These are phyloP conservation scores for Galaxea fascicularis DNA, from an alignment of 92 coral and sea anemone genomes.

Conservation along the genomic window DNA sequence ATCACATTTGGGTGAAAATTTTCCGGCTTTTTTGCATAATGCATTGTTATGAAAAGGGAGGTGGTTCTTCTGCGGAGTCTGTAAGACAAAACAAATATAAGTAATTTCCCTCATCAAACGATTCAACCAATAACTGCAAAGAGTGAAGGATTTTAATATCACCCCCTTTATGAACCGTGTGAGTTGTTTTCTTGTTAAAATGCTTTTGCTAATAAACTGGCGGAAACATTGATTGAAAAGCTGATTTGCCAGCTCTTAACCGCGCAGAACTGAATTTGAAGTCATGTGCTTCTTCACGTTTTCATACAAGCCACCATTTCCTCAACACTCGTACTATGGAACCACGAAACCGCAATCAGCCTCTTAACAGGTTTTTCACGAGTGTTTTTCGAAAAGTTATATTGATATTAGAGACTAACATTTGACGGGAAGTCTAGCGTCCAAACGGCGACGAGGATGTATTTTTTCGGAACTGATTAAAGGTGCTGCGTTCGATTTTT, in stretches of 20 bases:
- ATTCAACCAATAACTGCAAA: neutral
- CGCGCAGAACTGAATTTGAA: neutral
- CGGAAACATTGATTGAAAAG: neutral
- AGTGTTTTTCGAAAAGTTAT: too few species aligned
- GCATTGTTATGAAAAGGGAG: neutral
- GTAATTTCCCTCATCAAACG: neutral
- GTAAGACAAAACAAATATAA: slow-evolving; percentile 17
- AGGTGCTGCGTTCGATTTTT: too few species aligned
- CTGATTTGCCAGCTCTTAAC: neutral
- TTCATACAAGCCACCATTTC: neutral
- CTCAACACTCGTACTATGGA: neutral
- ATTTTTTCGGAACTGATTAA: too few species aligned
- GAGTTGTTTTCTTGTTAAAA: neutral
- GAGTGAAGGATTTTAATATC: neutral
- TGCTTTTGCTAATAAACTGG: neutral
- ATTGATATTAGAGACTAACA: too few species aligned
- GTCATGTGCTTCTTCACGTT: neutral
- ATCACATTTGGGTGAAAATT: slow-evolving; percentile 8
- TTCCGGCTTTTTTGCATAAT: slow-evolving; percentile 35
- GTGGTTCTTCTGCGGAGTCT: neutral
- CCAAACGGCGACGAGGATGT: too few species aligned
- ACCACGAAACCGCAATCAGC: neutral
- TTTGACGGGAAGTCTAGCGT: too few species aligned
- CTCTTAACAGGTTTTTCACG: too few species aligned
- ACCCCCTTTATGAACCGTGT: neutral